These are phyloP conservation scores for Littorina saxatilis DNA, from an alignment of 1,140 invertebrate genomes.

Conservation along the genomic window DNA sequence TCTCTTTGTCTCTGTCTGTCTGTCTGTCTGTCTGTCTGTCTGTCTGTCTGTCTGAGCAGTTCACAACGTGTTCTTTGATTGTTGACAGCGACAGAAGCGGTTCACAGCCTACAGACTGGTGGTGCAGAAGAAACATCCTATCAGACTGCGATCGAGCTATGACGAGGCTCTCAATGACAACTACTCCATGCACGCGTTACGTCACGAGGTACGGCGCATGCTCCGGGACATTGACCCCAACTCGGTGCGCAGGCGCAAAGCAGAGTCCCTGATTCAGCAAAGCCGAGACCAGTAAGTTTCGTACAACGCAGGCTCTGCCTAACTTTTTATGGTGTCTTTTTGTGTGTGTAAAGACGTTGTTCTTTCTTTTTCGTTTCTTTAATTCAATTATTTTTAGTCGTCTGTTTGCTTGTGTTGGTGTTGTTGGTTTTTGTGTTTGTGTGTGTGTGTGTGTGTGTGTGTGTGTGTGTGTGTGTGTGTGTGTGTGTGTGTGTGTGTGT, in stretches of 20 bases:
- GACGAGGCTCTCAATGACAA: slow-evolving; percentile 45
- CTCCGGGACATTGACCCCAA: slow-evolving; percentile 44
- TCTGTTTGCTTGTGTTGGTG: no score
- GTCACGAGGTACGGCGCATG: slow-evolving; percentile 51
- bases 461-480: no score
- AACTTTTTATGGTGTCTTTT: neutral
- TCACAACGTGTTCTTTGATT: no score
- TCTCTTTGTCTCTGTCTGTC: neutral
- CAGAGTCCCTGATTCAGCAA: slow-evolving; percentile 20
- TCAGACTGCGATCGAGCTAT: slow-evolving; percentile 33
- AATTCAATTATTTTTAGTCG: no score
- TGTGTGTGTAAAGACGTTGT: neutral
- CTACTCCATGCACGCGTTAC: slow-evolving; percentile 46
- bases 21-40: neutral
- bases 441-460: no score
- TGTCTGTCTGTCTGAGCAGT: no score
- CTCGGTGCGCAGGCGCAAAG: slow-evolving; percentile 38
- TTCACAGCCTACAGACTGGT: slow-evolving; percentile 49
- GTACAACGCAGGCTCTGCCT: neutral
- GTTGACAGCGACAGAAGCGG: slow-evolving; percentile 18
- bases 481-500: neutral
- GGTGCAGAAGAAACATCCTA: slow-evolving; percentile 45
- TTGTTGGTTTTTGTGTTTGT: no score
- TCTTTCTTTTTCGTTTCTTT: no score
- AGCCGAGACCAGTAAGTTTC: slow-evolving; percentile 26